phyloP scores from a whole-genome alignment of 2,797 vertebrate genomes.

The Pogoniulus pusillus region DNA sequence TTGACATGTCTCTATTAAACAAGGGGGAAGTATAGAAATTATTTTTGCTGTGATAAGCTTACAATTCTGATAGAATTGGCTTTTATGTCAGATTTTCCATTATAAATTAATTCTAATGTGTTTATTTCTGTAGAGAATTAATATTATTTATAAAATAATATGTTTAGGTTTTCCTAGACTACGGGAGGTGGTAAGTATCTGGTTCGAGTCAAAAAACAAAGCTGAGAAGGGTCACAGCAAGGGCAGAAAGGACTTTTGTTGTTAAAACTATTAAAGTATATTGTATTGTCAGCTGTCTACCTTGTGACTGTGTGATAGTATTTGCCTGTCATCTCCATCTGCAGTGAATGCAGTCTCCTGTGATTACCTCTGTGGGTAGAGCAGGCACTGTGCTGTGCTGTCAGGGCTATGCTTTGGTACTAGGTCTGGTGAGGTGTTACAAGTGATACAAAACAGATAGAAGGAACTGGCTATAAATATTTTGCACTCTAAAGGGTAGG shows the following conservation, averaged over 20 bases:
- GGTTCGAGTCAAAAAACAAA: not conserved
- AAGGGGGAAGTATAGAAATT: not conserved
- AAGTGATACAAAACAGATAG: not conserved
- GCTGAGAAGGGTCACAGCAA: not conserved
- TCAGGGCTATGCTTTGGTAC: not conserved
- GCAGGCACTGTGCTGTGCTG: not conserved
- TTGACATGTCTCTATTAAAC: not conserved
- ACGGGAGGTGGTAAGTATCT: not conserved
- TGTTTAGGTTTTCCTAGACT: not conserved
- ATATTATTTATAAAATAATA: not conserved
- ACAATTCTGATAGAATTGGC: not conserved
- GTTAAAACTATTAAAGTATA: not conserved
- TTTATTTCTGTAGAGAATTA: not conserved
- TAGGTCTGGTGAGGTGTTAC: not conserved
- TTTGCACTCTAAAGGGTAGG: not conserved
- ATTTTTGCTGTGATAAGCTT: not conserved
- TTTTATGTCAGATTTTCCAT: not conserved
- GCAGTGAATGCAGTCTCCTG: not conserved
- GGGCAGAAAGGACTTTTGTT: not conserved
- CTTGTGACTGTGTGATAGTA: slow-evolving; percentile 1
- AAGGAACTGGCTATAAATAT: not conserved
- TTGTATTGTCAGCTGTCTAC: not conserved
- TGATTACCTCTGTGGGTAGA: not conserved
- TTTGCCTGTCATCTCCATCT: slow-evolving; percentile 1
- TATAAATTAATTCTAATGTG: not conserved